Conservation (phyloP, 2,888 invertebrate genomes). For the Peribatodes rhomboidaria region DNA sequence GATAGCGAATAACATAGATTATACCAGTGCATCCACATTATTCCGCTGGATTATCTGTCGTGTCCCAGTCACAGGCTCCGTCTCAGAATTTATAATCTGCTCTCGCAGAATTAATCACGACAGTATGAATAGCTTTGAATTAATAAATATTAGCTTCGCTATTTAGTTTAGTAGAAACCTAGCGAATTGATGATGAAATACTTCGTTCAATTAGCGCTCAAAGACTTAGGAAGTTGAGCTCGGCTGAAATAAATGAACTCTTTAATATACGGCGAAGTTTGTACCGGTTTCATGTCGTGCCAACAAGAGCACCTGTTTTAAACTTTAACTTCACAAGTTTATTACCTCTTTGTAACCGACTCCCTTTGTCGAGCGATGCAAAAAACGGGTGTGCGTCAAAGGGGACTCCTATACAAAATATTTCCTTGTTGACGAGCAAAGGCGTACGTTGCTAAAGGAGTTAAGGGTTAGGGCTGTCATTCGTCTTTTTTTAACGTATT, state of each 20-base stretch:
- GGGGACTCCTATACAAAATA: slow-evolving; percentile 51
- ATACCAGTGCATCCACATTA: slow-evolving; percentile 70
- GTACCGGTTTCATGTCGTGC: slow-evolving; percentile 32
- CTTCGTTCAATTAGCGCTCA: slow-evolving; percentile 30
- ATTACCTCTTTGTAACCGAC: slow-evolving; percentile 49
- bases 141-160: slow-evolving; percentile 37
- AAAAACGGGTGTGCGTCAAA: slow-evolving; percentile 45
- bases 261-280: slow-evolving; percentile 26
- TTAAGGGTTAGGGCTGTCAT: slow-evolving; percentile 38
- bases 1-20: slow-evolving; percentile 68
- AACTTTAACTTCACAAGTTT: slow-evolving; percentile 48
- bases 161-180: slow-evolving; percentile 29
- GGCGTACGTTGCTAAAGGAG: slow-evolving; percentile 42
- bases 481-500: neutral
- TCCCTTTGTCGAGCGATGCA: slow-evolving; percentile 47
- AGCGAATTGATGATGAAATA: slow-evolving; percentile 28
- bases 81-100: slow-evolving; percentile 60
- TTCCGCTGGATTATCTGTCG: slow-evolving; percentile 69
- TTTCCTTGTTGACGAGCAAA: slow-evolving; percentile 51
- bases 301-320: slow-evolving; percentile 45
- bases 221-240: slow-evolving; percentile 25
- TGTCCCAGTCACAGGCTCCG: slow-evolving; percentile 59
- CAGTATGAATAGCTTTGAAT: slow-evolving; percentile 40
- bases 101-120: slow-evolving; percentile 62
- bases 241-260: slow-evolving; percentile 13